A percentile compares a stretch with the other conserved stretches of the same genome.
phyloP scores from a whole-genome alignment of 1,140 invertebrate genomes.

The Melipona quadrifasciata region DNA sequence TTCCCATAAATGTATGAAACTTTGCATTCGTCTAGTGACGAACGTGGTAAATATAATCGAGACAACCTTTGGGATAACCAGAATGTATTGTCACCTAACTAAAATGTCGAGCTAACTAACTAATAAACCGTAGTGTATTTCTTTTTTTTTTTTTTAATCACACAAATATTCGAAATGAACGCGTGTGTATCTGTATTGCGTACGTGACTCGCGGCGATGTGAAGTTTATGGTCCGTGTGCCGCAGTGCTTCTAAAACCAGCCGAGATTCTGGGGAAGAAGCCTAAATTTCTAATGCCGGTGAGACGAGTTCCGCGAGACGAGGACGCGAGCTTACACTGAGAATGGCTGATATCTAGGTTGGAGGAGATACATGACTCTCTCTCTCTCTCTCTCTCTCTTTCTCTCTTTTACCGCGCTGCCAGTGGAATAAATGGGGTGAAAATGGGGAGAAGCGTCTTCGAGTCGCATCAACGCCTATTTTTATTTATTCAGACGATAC shows the following conservation, averaged over 20 bases:
- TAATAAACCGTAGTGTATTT: too few species aligned
- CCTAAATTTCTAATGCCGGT: not conserved
- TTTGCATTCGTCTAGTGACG: too few species aligned
- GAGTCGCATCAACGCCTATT: not conserved
- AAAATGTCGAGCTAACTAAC: too few species aligned
- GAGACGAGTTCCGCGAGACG: not conserved
- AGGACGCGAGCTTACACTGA: not conserved
- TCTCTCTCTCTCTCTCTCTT: too few species aligned
- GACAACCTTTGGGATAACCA: too few species aligned
- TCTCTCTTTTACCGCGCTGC: not conserved
- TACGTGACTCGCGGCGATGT: too few species aligned
- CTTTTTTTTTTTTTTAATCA: too few species aligned
- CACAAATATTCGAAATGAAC: too few species aligned
- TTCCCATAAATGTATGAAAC: too few species aligned
- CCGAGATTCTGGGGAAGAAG: not conserved
- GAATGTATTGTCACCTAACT: too few species aligned
- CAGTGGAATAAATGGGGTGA: constrained; percentile 31
- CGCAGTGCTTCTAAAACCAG: not conserved
- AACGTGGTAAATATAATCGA: too few species aligned
- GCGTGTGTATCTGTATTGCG: too few species aligned
- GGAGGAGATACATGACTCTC: not conserved
- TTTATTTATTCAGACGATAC: not conserved
- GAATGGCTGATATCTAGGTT: not conserved
- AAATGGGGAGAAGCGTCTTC: constrained; percentile 1
- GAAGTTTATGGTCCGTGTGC: not conserved